These are phyloP conservation scores for Notothenia coriiceps DNA, from an alignment of 2,113 vertebrate genomes.

Conservation along the genomic window DNA sequence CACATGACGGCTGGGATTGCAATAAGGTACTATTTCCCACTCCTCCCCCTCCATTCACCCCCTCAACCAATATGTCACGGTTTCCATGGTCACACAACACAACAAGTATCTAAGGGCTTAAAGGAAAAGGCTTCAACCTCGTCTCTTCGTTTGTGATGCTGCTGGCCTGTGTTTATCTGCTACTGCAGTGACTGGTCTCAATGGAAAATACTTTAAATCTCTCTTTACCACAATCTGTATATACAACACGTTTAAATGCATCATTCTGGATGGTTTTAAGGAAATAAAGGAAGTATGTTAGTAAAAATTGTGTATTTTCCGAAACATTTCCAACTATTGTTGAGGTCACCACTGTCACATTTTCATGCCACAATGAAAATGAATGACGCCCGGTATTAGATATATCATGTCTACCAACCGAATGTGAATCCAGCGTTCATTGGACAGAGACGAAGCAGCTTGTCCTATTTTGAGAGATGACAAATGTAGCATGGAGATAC, in stretches of 20 bases:
- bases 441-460: constrained; percentile 50
- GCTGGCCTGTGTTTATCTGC: not conserved
- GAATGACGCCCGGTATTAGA: constrained; percentile 6
- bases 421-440: constrained; percentile 26
- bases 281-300: not conserved
- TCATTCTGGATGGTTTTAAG: not conserved
- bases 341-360: constrained; percentile 16
- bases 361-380: constrained; percentile 6
- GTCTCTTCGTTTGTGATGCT: constrained; percentile 9
- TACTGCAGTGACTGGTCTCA: not conserved
- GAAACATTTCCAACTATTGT: not conserved
- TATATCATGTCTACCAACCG: not conserved
- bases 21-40: constrained; percentile 58
- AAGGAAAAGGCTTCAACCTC: constrained; percentile 33
- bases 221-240: not conserved
- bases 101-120: constrained; percentile 40
- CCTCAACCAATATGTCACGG: constrained; percentile 12
- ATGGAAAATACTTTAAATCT: not conserved
- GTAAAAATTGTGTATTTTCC: not conserved
- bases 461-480: constrained; percentile 60
- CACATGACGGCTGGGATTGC: constrained; percentile 72
- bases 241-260: constrained; percentile 5
- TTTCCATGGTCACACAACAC: constrained; percentile 58
- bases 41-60: not conserved
- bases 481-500: constrained; percentile 49